Conservation (phyloP, 2,888 invertebrate species). For the Drosophila atroscutellata region DNA sequence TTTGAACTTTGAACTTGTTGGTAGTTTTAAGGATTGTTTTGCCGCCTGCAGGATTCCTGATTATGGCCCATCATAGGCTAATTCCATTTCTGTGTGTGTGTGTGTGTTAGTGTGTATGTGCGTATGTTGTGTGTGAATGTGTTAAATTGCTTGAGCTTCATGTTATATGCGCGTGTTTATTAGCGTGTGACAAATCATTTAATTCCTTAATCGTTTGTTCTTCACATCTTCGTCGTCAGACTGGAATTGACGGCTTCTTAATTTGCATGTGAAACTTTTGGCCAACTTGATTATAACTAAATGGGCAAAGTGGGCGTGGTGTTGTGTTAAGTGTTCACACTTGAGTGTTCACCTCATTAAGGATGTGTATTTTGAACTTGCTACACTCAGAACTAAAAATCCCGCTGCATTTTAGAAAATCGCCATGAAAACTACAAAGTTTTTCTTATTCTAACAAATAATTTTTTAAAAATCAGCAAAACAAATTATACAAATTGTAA, state of each 20-base stretch:
- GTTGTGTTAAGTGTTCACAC: neutral
- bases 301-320: neutral
- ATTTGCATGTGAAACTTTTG: conserved; percentile 24
- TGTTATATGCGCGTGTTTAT: conserved; percentile 34
- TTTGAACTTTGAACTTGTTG: conserved; percentile 75
- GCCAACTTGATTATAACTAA: neutral
- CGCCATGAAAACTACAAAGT: neutral
- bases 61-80: conserved; percentile 61
- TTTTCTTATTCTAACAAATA: neutral
- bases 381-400: neutral
- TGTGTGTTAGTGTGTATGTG: conserved; percentile 9
- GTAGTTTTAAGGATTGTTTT: conserved; percentile 57
- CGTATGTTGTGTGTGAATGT: conserved; percentile 30
- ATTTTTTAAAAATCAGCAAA: no score
- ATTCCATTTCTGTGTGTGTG: conserved; percentile 14
- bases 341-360: neutral
- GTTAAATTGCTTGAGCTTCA: conserved; percentile 38
- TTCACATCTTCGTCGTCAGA: conserved; percentile 23
- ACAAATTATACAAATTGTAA: neutral
- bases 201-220: conserved; percentile 57
- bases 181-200: conserved; percentile 67
- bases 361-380: neutral
- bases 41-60: conserved; percentile 41
- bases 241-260: conserved; percentile 38
- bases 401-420: neutral